Conservation (phyloP, 2,113 vertebrate species). For the Furnarius figulus region DNA sequence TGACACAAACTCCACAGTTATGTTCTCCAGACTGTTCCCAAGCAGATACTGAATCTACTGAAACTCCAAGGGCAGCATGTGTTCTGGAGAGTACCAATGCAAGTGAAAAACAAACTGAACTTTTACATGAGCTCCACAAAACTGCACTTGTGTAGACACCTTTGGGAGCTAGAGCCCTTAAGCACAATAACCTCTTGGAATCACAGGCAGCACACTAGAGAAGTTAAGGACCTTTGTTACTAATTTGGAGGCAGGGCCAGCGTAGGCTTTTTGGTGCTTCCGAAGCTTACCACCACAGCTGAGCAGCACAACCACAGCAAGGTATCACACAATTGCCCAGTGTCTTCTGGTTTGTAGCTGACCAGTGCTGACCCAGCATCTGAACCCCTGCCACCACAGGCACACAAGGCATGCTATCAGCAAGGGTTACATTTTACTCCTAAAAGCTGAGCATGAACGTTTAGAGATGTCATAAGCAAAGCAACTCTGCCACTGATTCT, state of each 20-base stretch:
- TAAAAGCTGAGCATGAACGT: not conserved
- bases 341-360: not conserved
- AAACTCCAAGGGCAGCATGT: not conserved
- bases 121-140: not conserved
- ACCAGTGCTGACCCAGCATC: rapidly evolving
- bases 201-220: not conserved
- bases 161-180: not conserved
- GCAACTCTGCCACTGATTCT: not conserved
- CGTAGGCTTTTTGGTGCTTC: not conserved
- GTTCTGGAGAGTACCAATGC: not conserved
- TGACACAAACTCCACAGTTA: not conserved
- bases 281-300: not conserved
- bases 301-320: not conserved
- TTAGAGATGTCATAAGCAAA: not conserved
- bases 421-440: not conserved
- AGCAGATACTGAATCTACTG: not conserved
- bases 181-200: not conserved
- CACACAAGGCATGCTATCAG: not conserved
- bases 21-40: not conserved
- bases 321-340: not conserved
- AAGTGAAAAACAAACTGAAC: not conserved
- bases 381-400: not conserved
- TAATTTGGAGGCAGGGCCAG: not conserved
- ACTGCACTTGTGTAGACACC: rapidly evolving
- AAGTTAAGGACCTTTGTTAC: not conserved